Evolutionary conservation across 37 sponge, comb jelly and placozoan genomes (phyloP), one percentile per base, ranked within the genome.

Genomic region (Mnemiopsis leidyi): DNA sequence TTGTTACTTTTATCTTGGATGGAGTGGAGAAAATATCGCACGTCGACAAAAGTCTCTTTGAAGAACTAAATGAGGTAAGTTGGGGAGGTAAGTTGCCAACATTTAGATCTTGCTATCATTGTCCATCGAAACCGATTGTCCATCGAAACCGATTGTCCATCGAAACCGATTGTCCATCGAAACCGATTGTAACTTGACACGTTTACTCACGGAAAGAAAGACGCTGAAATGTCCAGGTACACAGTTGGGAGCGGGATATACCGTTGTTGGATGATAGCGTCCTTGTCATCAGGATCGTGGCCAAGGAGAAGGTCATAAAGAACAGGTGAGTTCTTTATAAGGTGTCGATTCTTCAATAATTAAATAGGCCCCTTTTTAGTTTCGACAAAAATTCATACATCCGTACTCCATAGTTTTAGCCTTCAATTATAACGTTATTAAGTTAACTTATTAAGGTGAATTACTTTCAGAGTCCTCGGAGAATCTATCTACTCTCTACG

Each of bases 261-360:
- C 61, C 90, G 16, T 5, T 85, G 7, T 40, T 40, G 24, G 90
- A 85, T 0, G 90, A 85, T 0, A 85, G 61, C 39, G 90, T 85
- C 29, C 32, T 85, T 0, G 61, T 85, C 13, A 85, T 85, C 61
- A 85, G 32, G 29, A 29, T 79, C 23, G 36, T 29, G 2, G 7
- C 31, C 82, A 79, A 79, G 36, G 82, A 79, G 32, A 79, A 16
- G 21, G 36, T 79, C 21, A 20, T 13, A 7, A 79, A 79, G 29
- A 79, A 79, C 82, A 79, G 21, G 82, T 79, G 29, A 31, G 29
- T 25, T 29, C 36, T 2, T 79, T n/a, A n/a, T n/a, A n/a, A n/a
- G n/a, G n/a, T n/a, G n/a, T n/a, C n/a, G n/a, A n/a, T n/a, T n/a
- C n/a, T n/a, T n/a, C n/a, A n/a, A n/a, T n/a, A n/a, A n/a, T n/a